Conservation (phyloP, 2,888 invertebrate genomes). For the Drosophila dives region DNA sequence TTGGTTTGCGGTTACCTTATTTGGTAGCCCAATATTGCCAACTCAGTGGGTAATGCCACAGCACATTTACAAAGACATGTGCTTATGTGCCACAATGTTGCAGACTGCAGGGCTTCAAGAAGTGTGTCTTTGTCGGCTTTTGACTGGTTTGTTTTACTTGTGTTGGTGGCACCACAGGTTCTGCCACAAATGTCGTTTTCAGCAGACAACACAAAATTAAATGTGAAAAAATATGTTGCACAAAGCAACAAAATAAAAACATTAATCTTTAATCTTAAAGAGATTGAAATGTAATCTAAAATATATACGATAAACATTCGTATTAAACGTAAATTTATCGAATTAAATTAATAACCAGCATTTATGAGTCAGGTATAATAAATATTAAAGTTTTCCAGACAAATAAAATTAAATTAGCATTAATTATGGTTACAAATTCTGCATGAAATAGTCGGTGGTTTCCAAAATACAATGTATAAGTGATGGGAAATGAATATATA, state of each 20-base stretch:
- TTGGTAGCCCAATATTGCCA: constrained; percentile 30
- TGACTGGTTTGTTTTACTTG: constrained; percentile 31
- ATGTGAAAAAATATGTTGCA: not conserved
- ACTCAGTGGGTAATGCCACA: constrained; percentile 17
- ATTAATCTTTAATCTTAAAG: not conserved
- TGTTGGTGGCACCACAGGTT: not conserved
- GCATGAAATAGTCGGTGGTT: no score
- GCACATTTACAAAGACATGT: constrained; percentile 7
- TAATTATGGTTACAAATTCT: no score
- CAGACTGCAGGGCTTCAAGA: constrained; percentile 23
- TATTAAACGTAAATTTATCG: not conserved
- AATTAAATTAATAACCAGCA: not conserved
- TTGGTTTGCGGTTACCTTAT: constrained; percentile 28
- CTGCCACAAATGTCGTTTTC: not conserved
- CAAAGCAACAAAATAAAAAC: not conserved
- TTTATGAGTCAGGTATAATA: not conserved
- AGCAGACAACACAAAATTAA: not conserved
- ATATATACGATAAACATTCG: not conserved
- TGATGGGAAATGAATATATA: constrained; percentile 39
- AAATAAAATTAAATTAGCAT: not conserved
- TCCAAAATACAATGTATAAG: constrained; percentile 3
- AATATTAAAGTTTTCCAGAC: not conserved
- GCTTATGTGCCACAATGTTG: constrained; percentile 5
- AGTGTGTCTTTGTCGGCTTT: constrained; percentile 46
- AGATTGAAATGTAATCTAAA: not conserved